Evolutionary conservation across 1,140 invertebrate genomes (phyloP).

Genomic region (Apis mellifera): Amel_HAv3.1 CM009938.2:7758501-7759000

Average conservation of each 20-base stretch:
- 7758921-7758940: background rate
- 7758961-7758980: background rate
- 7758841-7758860: slow-evolving; percentile 77
- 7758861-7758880: slow-evolving; percentile 75
- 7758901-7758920: background rate
- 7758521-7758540: slow-evolving; percentile 88
- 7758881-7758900: slow-evolving; percentile 2
- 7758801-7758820: slow-evolving; percentile 72
- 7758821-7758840: slow-evolving; percentile 71
- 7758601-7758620: slow-evolving; percentile 25
- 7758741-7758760: background rate
- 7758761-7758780: slow-evolving; percentile 66
- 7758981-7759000: background rate
- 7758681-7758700: background rate
- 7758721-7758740: background rate
- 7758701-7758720: background rate
- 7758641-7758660: slow-evolving; percentile 11
- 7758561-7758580: slow-evolving; percentile 62
- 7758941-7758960: background rate
- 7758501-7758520: slow-evolving; percentile 87
- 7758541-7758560: slow-evolving; percentile 73
- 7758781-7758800: slow-evolving; percentile 58
- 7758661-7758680: background rate
- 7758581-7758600: slow-evolving; percentile 49
- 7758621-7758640: slow-evolving; percentile 49